Conservation (phyloP, 2,888 invertebrate species). For the Scaptomyza polygonia region DNA sequence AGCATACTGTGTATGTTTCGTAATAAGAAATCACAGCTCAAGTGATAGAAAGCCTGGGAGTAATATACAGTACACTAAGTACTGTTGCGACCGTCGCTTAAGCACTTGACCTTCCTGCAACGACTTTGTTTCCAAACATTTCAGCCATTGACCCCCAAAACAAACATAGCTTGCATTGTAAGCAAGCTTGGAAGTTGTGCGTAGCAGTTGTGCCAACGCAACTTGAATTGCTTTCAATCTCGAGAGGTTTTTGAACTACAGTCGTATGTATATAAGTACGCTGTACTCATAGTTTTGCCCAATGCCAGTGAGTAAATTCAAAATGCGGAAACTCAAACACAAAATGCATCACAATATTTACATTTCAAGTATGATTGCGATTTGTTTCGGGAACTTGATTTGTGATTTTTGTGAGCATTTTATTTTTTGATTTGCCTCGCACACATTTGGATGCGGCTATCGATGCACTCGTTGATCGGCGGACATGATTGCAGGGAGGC, state of each 20-base stretch:
- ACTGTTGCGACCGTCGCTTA: constrained; percentile 36
- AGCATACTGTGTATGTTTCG: constrained; percentile 16
- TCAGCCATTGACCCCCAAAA: constrained; percentile 72
- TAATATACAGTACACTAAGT: neutral
- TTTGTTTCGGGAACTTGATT: constrained; percentile 46
- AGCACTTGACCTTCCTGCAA: constrained; percentile 61
- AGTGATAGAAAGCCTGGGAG: constrained; percentile 7
- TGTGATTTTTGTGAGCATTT: constrained; percentile 16
- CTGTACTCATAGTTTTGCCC: constrained; percentile 22
- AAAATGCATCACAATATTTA: constrained; percentile 43
- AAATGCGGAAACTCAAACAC: constrained; percentile 42
- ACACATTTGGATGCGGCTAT: constrained; percentile 3
- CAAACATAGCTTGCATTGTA: constrained; percentile 21
- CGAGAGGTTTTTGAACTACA: constrained; percentile 76
- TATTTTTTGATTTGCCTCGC: too few relatives aligned
- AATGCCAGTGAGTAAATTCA: constrained; percentile 39
- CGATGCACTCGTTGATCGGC: neutral
- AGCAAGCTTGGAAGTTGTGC: constrained; percentile 6
- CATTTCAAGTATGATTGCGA: constrained; percentile 26
- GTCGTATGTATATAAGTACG: constrained; percentile 26
- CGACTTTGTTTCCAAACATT: constrained; percentile 51
- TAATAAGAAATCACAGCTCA: constrained; percentile 28
- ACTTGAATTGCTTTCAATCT: constrained; percentile 66
- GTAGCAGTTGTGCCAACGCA: constrained; percentile 69
- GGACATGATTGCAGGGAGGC: neutral